Evolutionary conservation across 2,113 vertebrate genomes (phyloP), one percentile per base, ranked within the genome.

Genomic region (Chunga burmeisteri): DNA sequence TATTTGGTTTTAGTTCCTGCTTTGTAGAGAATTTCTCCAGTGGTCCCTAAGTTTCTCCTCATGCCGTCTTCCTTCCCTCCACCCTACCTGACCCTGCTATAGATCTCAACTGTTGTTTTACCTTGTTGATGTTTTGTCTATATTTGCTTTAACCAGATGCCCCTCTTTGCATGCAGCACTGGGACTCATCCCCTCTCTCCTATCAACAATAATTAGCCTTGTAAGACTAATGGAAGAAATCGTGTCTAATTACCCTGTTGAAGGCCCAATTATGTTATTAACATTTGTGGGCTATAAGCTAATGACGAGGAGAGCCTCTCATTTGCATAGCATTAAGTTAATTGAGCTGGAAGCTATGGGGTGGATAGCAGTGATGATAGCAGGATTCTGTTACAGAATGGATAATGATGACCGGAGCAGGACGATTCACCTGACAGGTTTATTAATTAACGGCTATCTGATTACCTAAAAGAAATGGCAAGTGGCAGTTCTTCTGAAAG

Each of bases 241-340:
- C 96, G 95, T 98, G 98, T 98, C 98, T 99, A 99, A 99, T 99
- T 99, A 99, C 99, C 98, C 98, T 97, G 98, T 96, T 98, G 98
- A 99, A 99, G 98, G 97, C 98, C 99, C 99, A 98, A 99, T 99
- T 99, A 99, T 98, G 98, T 97, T 98, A 99, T 99, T 99, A 99
- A 98, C 98, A 97, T 98, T 98, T 97, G 97, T 97, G 97, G 98
- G 94, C 97, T 97, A 94, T 97, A 97, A 98, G 98, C 98, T 99
- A 99, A 99, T 98, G 98, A 98, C 89, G 98, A 98, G 98, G 98
- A 98, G 98, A 98, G 98, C 91, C 96, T 94, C 98, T 99, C 98
- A 98, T 99, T 99, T 99, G 98, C 99, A 99, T 99, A 98, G 98
- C 99, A 99, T 99, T 99, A 99, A 98, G 98, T 98, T 99, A 99